Base-by-base conservation (phyloP, 2,797 vertebrate genomes). In the Myripristis jacobus region DNA sequence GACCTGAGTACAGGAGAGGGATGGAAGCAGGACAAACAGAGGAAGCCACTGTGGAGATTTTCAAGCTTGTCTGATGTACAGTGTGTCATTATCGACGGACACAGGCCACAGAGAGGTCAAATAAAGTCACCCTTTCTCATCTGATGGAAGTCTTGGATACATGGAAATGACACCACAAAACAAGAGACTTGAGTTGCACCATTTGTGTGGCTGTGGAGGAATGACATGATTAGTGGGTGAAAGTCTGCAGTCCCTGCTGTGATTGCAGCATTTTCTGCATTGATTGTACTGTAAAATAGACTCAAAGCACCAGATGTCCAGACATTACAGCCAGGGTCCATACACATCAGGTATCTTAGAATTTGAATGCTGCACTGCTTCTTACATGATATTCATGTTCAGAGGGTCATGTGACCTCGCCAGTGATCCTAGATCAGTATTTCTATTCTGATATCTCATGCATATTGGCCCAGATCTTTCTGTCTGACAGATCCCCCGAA, bases 331-430 rank as follows among this genome's bases (percentile, higher is more conserved):
- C 54, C 44, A 27, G 16, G 53, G 62, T 75, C 67, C 66, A 63
- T 22, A 16, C 24, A 36, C 22, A 44, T 59, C 11, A 25, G 16
- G 21, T 18, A 24, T n/a, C 22, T 59, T 44, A 44, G 21, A 41
- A 15, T 41, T 13, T 12, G 41, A 44, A 38, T 10, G 27, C 16
- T 34, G 7, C 6, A 1, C n/a, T 54, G 52, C 18, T 31, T 52
- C 50, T 25, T 52, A 36, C 24, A 25, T 53, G 15, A 53, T 12
- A 38, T 36, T 21, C 18, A 56, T 13, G 55, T 57, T 38, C 34
- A 53, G 18, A 18, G 7, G 70, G 68, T 81, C 72, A 70, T n/a
- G 46, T 75, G 67, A 77, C 68, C 64, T 43, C 53, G 75, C 59
- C 63, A 62, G 59, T 79, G 52, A 76, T 54, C 51, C 15, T 58